Conservation (phyloP, 1,140 invertebrate genomes). For the Scaptomyza pallida region DNA sequence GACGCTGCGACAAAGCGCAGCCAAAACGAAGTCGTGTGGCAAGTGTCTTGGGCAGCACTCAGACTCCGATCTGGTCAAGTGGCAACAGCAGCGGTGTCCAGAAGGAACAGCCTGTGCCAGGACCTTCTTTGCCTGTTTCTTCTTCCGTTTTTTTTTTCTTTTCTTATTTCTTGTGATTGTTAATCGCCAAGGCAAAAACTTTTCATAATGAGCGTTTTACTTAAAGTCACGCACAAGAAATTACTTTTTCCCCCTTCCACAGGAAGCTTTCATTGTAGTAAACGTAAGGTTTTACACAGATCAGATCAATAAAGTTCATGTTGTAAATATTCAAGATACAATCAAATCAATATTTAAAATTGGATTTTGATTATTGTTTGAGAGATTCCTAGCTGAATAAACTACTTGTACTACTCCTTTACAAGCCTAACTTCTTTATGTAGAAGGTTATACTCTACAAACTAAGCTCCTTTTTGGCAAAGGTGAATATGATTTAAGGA, state of each 20-base stretch:
- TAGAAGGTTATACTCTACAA: too few species aligned
- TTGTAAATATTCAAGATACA: too few species aligned
- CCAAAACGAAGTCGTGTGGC: slow-evolving; percentile 21
- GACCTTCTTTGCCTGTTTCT: not conserved
- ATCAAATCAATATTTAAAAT: too few species aligned
- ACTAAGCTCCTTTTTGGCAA: slow-evolving; percentile 1
- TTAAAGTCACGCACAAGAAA: slow-evolving; percentile 41
- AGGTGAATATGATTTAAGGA: slow-evolving; percentile 18
- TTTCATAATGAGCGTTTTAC: slow-evolving; percentile 68
- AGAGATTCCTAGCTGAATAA: too few species aligned
- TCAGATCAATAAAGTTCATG: too few species aligned
- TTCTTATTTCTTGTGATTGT: slow-evolving; percentile 4
- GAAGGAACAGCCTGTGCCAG: slow-evolving; percentile 5
- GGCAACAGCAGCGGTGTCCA: slow-evolving; percentile 13
- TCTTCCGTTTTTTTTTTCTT: not conserved
- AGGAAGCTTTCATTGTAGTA: too few species aligned
- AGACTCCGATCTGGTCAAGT: slow-evolving; percentile 62
- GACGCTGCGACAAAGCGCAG: slow-evolving; percentile 76
- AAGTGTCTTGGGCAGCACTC: slow-evolving; percentile 13
- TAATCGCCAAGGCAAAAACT: slow-evolving; percentile 67
- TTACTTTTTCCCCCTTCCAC: not conserved
- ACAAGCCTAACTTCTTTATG: too few species aligned
- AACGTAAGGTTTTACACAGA: not conserved
- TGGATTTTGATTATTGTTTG: too few species aligned
- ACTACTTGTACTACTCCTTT: too few species aligned